Percentiles rank a stretch among this genome's conserved stretches.
These are phyloP conservation scores for Cebus imitator DNA, from an alignment of 2,113 vertebrate genomes.

Conservation along the genomic window DNA sequence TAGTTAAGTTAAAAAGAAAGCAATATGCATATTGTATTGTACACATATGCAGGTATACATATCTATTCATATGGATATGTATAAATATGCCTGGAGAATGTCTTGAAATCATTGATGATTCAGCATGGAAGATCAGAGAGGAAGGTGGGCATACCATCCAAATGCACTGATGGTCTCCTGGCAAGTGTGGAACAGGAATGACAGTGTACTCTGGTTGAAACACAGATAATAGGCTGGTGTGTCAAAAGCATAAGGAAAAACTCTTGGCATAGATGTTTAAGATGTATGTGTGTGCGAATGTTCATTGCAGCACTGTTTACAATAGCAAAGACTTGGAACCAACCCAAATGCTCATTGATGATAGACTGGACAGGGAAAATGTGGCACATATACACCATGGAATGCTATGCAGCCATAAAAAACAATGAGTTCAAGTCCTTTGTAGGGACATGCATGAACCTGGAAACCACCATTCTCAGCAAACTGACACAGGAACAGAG, in stretches of 20 bases:
- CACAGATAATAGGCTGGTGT: not conserved
- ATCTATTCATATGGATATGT: not conserved
- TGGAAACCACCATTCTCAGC: too few relatives aligned
- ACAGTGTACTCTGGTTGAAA: not conserved
- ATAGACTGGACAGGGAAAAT: too few relatives aligned
- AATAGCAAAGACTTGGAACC: too few relatives aligned
- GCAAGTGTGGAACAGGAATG: not conserved
- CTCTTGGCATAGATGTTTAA: not conserved
- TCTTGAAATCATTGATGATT: not conserved
- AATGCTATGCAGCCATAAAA: too few relatives aligned
- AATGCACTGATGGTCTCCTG: not conserved
- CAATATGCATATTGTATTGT: not conserved
- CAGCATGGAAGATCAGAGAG: not conserved
- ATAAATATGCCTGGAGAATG: not conserved
- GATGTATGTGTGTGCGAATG: not conserved
- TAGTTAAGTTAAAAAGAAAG: not conserved
- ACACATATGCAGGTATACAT: not conserved
- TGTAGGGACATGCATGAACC: too few relatives aligned
- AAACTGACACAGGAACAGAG: too few relatives aligned
- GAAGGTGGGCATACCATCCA: not conserved
- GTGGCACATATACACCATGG: too few relatives aligned
- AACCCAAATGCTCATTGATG: too few relatives aligned
- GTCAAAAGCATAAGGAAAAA: not conserved
- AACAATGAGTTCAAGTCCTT: too few relatives aligned
- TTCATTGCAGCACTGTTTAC: too few relatives aligned